Conservation (phyloP, 1,140 invertebrate species). For the Antheraea mylitta region DNA sequence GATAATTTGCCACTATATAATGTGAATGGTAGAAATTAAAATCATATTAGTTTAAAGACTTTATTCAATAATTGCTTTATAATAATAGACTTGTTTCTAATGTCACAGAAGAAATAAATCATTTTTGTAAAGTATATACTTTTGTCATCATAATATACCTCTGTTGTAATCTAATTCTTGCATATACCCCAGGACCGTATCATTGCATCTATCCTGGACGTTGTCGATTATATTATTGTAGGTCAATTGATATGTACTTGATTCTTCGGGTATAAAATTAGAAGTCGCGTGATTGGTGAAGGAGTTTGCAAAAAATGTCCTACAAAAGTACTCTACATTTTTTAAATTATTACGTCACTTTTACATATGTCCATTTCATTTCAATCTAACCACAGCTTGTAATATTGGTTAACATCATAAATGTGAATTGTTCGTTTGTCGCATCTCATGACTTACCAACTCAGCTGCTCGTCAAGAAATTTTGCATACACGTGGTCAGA, state of each 20-base stretch:
- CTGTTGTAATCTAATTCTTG: background rate
- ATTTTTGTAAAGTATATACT: background rate
- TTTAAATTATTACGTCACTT: too few relatives aligned
- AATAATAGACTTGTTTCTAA: background rate
- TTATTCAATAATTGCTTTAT: background rate
- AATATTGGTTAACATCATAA: too few relatives aligned
- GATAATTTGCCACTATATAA: background rate
- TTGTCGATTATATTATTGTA: background rate
- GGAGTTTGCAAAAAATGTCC: background rate
- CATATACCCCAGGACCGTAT: background rate
- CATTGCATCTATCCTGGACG: background rate
- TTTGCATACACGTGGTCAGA: too few relatives aligned
- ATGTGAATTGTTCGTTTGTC: too few relatives aligned
- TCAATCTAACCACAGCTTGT: too few relatives aligned
- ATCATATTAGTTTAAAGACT: background rate
- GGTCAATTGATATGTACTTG: background rate
- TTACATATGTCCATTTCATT: too few relatives aligned
- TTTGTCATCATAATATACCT: too few relatives aligned
- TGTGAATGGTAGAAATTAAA: background rate
- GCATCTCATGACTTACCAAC: too few relatives aligned
- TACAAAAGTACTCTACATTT: background rate
- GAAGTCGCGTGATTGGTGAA: background rate
- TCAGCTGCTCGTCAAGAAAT: too few relatives aligned
- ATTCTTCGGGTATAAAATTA: too few relatives aligned
- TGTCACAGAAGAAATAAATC: background rate